Conservation (phyloP, 1,140 invertebrate species). For the Drosophila lacertosa region DNA sequence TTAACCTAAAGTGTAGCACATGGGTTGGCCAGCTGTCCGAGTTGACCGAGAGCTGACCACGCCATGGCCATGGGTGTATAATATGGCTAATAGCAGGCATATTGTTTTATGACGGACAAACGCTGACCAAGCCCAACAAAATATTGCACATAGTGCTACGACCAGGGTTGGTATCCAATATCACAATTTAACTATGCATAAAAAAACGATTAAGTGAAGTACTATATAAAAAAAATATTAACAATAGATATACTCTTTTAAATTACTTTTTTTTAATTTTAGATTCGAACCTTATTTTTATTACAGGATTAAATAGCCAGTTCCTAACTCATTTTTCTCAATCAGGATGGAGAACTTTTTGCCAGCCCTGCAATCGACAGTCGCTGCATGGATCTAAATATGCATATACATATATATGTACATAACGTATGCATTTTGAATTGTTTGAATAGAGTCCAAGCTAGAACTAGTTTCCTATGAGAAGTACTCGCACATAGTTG, state of each 20-base stretch:
- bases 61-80: slow-evolving; percentile 60
- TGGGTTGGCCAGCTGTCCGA: slow-evolving; percentile 66
- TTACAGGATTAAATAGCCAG: no score
- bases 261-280: no score
- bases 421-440: slow-evolving; percentile 55
- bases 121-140: slow-evolving; percentile 74
- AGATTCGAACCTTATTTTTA: no score
- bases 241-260: no score
- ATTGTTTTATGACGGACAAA: slow-evolving; percentile 65
- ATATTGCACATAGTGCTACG: slow-evolving; percentile 65
- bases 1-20: slow-evolving; percentile 69
- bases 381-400: not conserved
- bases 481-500: slow-evolving; percentile 46
- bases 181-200: not conserved
- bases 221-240: no score
- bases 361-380: slow-evolving; percentile 16
- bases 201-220: not conserved
- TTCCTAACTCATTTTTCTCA: no score
- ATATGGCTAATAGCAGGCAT: slow-evolving; percentile 56
- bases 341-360: not conserved
- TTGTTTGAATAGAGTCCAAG: slow-evolving; percentile 21
- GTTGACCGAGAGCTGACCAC: slow-evolving; percentile 58
- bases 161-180: slow-evolving; percentile 49
- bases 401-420: slow-evolving; percentile 28
- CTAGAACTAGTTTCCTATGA: slow-evolving; percentile 66